These are phyloP conservation scores for Andrena flavipes DNA, from an alignment of 2,888 invertebrate species.

Conservation along the genomic window DNA sequence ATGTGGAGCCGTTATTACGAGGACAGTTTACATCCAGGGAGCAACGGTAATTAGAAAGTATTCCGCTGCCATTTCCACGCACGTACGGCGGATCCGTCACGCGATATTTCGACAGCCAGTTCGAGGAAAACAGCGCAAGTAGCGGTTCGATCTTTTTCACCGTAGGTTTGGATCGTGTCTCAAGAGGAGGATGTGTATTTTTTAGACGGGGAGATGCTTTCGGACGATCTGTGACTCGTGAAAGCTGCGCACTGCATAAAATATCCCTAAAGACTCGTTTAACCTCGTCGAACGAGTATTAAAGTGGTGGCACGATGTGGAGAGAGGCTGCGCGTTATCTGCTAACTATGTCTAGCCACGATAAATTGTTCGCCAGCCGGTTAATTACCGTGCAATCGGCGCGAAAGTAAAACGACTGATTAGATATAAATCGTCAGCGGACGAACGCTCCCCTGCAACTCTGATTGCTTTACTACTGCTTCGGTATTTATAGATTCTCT, in stretches of 20 bases:
- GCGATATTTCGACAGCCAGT: constrained; percentile 46
- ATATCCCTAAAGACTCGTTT: constrained; percentile 13
- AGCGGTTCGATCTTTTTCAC: not conserved
- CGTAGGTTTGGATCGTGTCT: not conserved
- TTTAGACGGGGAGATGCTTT: not conserved
- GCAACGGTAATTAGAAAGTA: constrained; percentile 61
- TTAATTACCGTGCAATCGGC: constrained; percentile 37
- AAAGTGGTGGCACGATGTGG: constrained; percentile 18
- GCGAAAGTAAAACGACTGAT: constrained; percentile 46
- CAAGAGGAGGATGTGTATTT: not conserved
- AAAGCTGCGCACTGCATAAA: constrained; percentile 18
- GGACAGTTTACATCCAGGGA: constrained; percentile 23
- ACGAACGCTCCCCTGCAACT: not conserved
- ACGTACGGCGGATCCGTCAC: constrained; percentile 52
- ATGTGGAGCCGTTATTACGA: constrained; percentile 30
- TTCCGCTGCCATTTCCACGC: constrained; percentile 43
- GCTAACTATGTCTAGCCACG: constrained; percentile 17
- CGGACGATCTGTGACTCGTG: not conserved
- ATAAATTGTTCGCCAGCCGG: constrained; percentile 49
- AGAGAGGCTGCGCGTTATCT: constrained; percentile 40
- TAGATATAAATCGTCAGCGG: constrained; percentile 29
- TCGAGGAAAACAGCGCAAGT: not conserved
- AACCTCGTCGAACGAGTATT: constrained; percentile 9
- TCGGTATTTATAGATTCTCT: not conserved
- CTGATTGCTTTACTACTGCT: constrained; percentile 13